Percentiles rank a stretch among this genome's conserved stretches.
These are phyloP conservation scores for Dermochelys coriacea DNA, from an alignment of 2,797 vertebrate species.

Conservation along the genomic window DNA sequence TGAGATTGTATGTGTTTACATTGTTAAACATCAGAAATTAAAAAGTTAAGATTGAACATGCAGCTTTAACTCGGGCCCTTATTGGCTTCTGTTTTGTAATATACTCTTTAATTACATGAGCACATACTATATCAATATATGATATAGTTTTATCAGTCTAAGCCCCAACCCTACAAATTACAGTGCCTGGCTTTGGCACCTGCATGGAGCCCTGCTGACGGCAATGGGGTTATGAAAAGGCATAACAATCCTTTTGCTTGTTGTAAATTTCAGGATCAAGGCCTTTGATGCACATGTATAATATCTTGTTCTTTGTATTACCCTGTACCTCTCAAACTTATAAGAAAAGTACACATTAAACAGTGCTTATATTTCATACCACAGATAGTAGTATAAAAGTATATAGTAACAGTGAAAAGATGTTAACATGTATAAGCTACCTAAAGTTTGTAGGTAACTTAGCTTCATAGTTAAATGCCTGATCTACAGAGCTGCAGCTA, in stretches of 20 bases:
- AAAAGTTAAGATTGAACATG: not conserved
- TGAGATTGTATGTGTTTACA: too few species aligned
- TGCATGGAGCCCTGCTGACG: not conserved
- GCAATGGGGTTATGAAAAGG: fast-evolving
- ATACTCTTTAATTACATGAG: not conserved
- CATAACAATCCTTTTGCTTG: fast-evolving
- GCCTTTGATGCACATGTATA: not conserved
- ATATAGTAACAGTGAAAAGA: not conserved
- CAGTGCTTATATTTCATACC: not conserved
- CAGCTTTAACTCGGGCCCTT: not conserved
- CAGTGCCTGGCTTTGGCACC: not conserved
- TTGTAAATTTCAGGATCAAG: not conserved
- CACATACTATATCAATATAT: not conserved
- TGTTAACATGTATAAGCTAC: not conserved
- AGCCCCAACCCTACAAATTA: not conserved
- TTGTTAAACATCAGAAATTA: not conserved
- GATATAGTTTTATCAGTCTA: not conserved
- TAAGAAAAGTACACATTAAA: not conserved
- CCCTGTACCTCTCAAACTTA: not conserved
- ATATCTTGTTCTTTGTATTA: not conserved
- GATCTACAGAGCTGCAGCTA: too few species aligned
- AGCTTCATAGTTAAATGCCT: not conserved
- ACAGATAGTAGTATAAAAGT: not conserved
- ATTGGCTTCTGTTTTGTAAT: not conserved
- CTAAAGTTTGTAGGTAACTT: not conserved